Evolutionary conservation across 2,797 vertebrate genomes (phyloP).

Genomic region (Catamblyrhynchus diadema): DNA sequence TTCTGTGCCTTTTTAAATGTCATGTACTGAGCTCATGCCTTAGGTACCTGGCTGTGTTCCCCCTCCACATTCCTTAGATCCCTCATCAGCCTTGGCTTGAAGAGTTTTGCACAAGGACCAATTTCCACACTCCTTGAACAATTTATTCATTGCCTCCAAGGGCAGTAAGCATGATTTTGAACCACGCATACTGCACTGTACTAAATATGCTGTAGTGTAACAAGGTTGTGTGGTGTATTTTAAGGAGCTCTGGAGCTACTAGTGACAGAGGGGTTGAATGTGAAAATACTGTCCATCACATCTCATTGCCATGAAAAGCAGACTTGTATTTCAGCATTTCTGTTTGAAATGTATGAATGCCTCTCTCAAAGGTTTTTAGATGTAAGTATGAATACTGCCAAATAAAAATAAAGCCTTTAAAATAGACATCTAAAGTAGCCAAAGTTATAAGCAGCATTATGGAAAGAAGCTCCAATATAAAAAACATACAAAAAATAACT

Average conservation of each 20-base stretch:
- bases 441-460: not conserved
- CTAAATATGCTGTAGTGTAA: not conserved
- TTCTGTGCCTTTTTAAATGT: not conserved
- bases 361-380: not conserved
- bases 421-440: not conserved
- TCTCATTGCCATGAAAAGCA: not conserved
- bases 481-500: not conserved
- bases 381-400: not conserved
- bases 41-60: not conserved
- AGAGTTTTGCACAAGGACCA: not conserved
- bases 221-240: not conserved
- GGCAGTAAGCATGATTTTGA: not conserved
- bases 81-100: not conserved
- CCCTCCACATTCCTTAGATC: not conserved
- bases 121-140: not conserved
- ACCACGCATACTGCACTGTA: not conserved
- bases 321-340: not conserved
- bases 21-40: not conserved
- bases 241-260: not conserved
- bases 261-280: not conserved
- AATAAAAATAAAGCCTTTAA: not conserved
- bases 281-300: not conserved
- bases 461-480: not conserved
- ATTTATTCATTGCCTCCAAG: not conserved
- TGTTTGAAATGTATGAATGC: not conserved